phyloP scores from a whole-genome alignment of 2,113 vertebrate genomes.

The Oncorhynchus tshawytscha region DNA sequence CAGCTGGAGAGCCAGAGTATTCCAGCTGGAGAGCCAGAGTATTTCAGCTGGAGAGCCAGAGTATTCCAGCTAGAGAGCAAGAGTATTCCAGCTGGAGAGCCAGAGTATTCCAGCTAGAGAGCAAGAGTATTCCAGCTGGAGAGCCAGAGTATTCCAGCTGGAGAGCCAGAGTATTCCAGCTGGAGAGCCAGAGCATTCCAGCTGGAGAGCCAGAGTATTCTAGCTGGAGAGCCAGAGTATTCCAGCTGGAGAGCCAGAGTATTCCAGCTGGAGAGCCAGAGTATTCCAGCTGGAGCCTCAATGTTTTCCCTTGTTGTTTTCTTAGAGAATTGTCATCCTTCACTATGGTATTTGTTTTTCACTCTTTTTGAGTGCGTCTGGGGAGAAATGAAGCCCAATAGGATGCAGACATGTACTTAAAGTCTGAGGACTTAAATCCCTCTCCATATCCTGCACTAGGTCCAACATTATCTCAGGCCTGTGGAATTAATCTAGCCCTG shows the following conservation, averaged over 20 bases:
- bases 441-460: slow-evolving; percentile 22
- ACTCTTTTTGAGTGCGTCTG: slow-evolving; percentile 33
- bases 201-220: slow-evolving; percentile 29
- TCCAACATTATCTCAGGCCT: slow-evolving; percentile 34
- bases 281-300: slow-evolving; percentile 21
- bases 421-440: not conserved
- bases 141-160: slow-evolving; percentile 27
- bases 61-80: too few relatives aligned
- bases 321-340: slow-evolving; percentile 47
- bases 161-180: slow-evolving; percentile 25
- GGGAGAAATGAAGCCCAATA: slow-evolving; percentile 48
- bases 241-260: slow-evolving; percentile 25
- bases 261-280: slow-evolving; percentile 27
- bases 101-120: too few relatives aligned
- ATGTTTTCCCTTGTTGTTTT: slow-evolving; percentile 21
- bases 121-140: slow-evolving; percentile 28
- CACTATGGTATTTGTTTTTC: slow-evolving; percentile 44
- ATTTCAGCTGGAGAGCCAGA: too few relatives aligned
- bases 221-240: not conserved
- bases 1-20: too few relatives aligned
- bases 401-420: slow-evolving; percentile 46
- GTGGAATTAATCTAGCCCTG: slow-evolving; percentile 18
- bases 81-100: too few relatives aligned
- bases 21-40: too few relatives aligned
- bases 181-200: not conserved